A percentile compares a stretch with the other conserved stretches of the same genome.
phyloP scores from a whole-genome alignment of 2,888 invertebrate genomes.

The Leptopilina myrica region DNA sequence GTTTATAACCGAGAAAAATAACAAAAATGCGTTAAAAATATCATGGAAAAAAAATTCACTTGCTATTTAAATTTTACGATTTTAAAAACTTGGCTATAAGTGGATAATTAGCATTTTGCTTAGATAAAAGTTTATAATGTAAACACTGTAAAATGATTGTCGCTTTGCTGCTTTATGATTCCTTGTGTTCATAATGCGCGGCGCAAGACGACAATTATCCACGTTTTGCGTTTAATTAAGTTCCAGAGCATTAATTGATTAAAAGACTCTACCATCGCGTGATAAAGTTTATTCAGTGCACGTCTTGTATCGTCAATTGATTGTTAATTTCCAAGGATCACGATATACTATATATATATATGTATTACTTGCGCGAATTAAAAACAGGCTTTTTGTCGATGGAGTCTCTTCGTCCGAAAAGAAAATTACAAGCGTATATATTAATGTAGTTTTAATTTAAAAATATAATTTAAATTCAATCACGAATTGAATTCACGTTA shows the following conservation, averaged over 20 bases:
- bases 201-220: slow-evolving; percentile 32
- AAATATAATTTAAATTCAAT: background rate
- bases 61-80: too few species aligned
- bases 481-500: background rate
- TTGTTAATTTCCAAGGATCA: slow-evolving; percentile 31
- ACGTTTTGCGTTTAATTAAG: slow-evolving; percentile 57
- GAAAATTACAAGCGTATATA: background rate
- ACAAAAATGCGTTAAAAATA: too few species aligned
- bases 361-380: background rate
- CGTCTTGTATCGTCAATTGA: slow-evolving; percentile 35
- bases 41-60: too few species aligned
- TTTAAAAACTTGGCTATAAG: slow-evolving; percentile 58
- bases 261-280: slow-evolving; percentile 31
- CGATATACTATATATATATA: background rate
- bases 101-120: slow-evolving; percentile 68
- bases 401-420: background rate
- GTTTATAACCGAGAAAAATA: too few species aligned
- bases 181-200: background rate
- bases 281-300: slow-evolving; percentile 22
- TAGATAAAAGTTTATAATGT: slow-evolving; percentile 39
- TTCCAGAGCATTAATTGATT: slow-evolving; percentile 41
- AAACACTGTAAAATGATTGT: background rate
- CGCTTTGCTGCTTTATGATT: slow-evolving; percentile 9
- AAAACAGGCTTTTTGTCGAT: slow-evolving; percentile 17
- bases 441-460: background rate